Evolutionary conservation across 2,888 invertebrate genomes (phyloP), one percentile per base, ranked within the genome.

Genomic region (Mesoligia furuncula): DNA sequence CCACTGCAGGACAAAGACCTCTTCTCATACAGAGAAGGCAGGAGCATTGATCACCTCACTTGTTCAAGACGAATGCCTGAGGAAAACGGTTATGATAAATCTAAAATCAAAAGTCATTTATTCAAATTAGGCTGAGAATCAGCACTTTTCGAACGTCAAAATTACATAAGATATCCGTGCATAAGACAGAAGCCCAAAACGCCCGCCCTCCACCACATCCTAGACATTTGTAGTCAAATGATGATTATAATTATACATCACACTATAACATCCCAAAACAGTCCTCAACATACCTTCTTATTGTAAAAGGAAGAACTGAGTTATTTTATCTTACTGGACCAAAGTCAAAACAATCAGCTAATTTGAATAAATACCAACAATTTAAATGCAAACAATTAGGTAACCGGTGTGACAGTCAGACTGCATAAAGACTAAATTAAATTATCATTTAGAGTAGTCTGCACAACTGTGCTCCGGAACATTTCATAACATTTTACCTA

Each of bases 401-500:
- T 67, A 70, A 5, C 61, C 27, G 15, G 64, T 64, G 72, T 39
- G 61, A 27, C 42, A 27, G 72, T 72, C 51, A 36, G 48, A 45
- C 59, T 83, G 59, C 59, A 69, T 78, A 65, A 65, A 78, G n/a
- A 11, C n/a, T 8, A 65, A 78, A 78, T 83, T 68, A 69, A 69
- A 78, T 81, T 83, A 83, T 64, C 83, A 69, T 83, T 83, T 77
- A 67, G 59, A 83, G 64, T 59, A 65, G 78, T 65, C 51, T n/a
- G 42, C 42, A 17, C 67, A 36, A 64, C 57, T 75, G 76, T 15
- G 24, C 48, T 42, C 54, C 5, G 24, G 24, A 54, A 54, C 9
- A 54, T 24, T 54, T 54, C 54, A 11, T 68, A 78, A 65, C 39
- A 65, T 83, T 83, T 72, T 45, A 68, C 61, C 36, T 61, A 39